Percentiles rank a stretch among this genome's conserved stretches.
phyloP scores from a whole-genome alignment of 2,797 vertebrate genomes.

The Artibeus jamaicensis region DNA sequence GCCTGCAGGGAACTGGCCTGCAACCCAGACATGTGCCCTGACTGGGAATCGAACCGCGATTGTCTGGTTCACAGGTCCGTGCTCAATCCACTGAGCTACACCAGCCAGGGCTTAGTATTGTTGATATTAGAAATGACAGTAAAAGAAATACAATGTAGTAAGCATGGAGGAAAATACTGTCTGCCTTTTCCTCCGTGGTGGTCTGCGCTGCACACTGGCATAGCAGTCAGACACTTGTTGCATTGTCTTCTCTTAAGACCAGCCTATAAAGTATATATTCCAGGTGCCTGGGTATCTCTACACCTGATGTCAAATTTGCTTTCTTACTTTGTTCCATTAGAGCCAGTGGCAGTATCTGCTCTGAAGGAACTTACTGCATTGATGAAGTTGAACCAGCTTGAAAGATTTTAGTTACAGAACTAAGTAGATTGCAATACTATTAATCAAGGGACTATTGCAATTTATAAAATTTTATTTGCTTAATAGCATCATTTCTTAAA shows the following conservation, averaged over 20 bases:
- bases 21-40: too few relatives aligned
- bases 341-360: background rate
- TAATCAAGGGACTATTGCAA: background rate
- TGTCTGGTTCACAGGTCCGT: too few relatives aligned
- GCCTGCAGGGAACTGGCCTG: too few relatives aligned
- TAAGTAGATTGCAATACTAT: background rate
- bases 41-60: too few relatives aligned
- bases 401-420: slow-evolving; percentile 8
- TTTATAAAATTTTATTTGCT: slow-evolving; percentile 25
- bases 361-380: background rate
- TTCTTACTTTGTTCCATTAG: background rate
- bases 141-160: background rate
- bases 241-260: background rate
- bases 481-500: background rate
- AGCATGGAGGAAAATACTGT: background rate
- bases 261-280: background rate
- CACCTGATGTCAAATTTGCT: background rate
- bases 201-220: background rate
- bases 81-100: too few relatives aligned
- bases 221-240: background rate
- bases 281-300: background rate
- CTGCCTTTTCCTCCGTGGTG: background rate
- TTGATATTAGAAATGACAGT: background rate
- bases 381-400: background rate
- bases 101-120: too few relatives aligned